A percentile compares a stretch with the other conserved stretches of the same genome.
Evolutionary conservation across 2,888 invertebrate genomes (phyloP).

Genomic region (Cyclophora punctaria): DNA sequence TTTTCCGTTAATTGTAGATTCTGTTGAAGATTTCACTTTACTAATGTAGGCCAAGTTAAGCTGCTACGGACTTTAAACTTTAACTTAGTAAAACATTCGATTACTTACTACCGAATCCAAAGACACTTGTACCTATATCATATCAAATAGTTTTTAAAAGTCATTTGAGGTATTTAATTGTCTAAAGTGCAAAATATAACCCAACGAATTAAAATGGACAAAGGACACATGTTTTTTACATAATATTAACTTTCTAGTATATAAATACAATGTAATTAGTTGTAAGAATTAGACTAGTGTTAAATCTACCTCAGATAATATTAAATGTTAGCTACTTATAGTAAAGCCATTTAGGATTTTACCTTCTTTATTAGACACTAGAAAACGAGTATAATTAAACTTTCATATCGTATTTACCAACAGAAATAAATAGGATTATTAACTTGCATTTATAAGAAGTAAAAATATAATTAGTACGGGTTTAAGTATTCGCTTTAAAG

Average conservation of each 20-base stretch:
- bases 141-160: neutral
- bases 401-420: neutral
- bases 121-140: neutral
- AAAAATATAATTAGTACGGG: too few species aligned
- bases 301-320: slow-evolving; percentile 22
- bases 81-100: too few species aligned
- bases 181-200: too few species aligned
- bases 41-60: too few species aligned
- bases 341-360: slow-evolving; percentile 14
- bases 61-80: too few species aligned
- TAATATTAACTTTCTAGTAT: neutral
- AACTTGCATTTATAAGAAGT: neutral
- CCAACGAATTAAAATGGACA: neutral
- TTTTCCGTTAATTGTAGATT: too few species aligned
- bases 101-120: neutral
- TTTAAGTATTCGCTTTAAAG: too few species aligned
- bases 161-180: too few species aligned
- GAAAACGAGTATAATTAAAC: slow-evolving; percentile 4
- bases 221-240: neutral
- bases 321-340: slow-evolving; percentile 11
- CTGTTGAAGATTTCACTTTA: too few species aligned
- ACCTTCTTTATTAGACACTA: slow-evolving; percentile 9
- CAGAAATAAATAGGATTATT: neutral
- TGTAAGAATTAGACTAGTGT: slow-evolving; percentile 6
- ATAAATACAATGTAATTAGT: neutral